These are phyloP conservation scores for Pollenia angustigena DNA, from an alignment of 2,888 invertebrate species.

Conservation along the genomic window DNA sequence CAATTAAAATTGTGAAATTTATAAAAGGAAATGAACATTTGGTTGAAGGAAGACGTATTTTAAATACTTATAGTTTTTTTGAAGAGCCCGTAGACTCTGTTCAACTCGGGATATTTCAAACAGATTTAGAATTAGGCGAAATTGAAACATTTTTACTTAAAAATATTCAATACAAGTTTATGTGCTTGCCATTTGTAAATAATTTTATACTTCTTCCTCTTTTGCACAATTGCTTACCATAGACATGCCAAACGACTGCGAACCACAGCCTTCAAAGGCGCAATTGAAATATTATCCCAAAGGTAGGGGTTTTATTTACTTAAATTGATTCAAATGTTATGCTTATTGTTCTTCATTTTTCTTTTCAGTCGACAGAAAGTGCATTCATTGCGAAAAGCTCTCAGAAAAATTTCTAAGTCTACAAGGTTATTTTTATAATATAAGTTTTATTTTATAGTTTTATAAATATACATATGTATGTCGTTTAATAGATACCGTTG, in stretches of 20 bases:
- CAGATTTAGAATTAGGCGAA: slow-evolving; percentile 28
- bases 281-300: slow-evolving; percentile 18
- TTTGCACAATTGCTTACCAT: too few species aligned
- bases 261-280: too few species aligned
- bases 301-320: slow-evolving; percentile 16
- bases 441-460: slow-evolving; percentile 4
- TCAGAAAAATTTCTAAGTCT: slow-evolving; percentile 34
- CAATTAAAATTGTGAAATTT: slow-evolving; percentile 31
- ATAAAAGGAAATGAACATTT: slow-evolving; percentile 15
- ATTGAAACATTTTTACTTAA: slow-evolving; percentile 20
- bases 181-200: slow-evolving; percentile 22
- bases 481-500: slow-evolving; percentile 24
- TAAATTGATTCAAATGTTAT: neutral
- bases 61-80: slow-evolving; percentile 17
- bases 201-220: slow-evolving; percentile 5
- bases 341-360: slow-evolving; percentile 22
- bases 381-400: slow-evolving; percentile 35
- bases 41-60: slow-evolving; percentile 38
- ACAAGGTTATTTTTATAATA: slow-evolving; percentile 23
- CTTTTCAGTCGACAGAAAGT: slow-evolving; percentile 15
- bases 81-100: slow-evolving; percentile 33
- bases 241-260: too few species aligned
- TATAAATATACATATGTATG: neutral
- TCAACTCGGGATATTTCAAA: slow-evolving; percentile 21
- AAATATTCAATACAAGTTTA: slow-evolving; percentile 28